These are phyloP conservation scores for Caenorhabditis parvicauda DNA, from an alignment of 2,888 invertebrate species.

Conservation along the genomic window DNA sequence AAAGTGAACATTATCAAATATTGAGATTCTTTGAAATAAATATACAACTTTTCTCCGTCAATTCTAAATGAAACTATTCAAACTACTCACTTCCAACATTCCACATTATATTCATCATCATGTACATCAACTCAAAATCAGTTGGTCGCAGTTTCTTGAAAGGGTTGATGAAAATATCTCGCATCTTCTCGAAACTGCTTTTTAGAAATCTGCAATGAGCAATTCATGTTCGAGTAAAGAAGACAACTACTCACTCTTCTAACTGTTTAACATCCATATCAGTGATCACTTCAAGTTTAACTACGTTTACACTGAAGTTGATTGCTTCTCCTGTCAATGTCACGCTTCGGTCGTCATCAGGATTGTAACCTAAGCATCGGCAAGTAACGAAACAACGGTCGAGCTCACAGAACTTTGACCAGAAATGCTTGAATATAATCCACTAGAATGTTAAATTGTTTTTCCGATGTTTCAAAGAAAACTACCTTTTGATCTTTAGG, in stretches of 20 bases:
- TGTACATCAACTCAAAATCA: constrained; percentile 34
- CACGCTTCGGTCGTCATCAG: constrained; percentile 24
- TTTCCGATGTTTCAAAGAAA: neutral
- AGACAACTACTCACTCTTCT: constrained; percentile 10
- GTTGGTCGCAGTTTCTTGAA: constrained; percentile 33
- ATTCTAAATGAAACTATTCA: neutral
- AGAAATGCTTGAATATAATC: constrained; percentile 41
- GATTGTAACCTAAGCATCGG: constrained; percentile 23
- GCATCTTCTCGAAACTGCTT: constrained; percentile 25
- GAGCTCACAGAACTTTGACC: constrained; percentile 34
- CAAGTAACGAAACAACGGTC: constrained; percentile 37
- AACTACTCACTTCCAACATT: constrained; percentile 28
- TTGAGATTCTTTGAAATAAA: neutral
- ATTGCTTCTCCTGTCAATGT: constrained; percentile 32
- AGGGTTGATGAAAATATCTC: constrained; percentile 29
- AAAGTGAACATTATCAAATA: too few relatives aligned
- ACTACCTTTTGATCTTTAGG: constrained; percentile 29
- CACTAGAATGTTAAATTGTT: constrained; percentile 10
- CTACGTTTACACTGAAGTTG: constrained; percentile 26
- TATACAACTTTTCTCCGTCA: neutral
- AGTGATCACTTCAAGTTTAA: constrained; percentile 27
- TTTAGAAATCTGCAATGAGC: constrained; percentile 25
- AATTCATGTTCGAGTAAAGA: neutral
- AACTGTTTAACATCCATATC: constrained; percentile 29
- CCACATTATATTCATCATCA: constrained; percentile 45